Evolutionary conservation across 2,888 invertebrate genomes (phyloP), one percentile per base, ranked within the genome.

Genomic region (Leucophenga montana): DNA sequence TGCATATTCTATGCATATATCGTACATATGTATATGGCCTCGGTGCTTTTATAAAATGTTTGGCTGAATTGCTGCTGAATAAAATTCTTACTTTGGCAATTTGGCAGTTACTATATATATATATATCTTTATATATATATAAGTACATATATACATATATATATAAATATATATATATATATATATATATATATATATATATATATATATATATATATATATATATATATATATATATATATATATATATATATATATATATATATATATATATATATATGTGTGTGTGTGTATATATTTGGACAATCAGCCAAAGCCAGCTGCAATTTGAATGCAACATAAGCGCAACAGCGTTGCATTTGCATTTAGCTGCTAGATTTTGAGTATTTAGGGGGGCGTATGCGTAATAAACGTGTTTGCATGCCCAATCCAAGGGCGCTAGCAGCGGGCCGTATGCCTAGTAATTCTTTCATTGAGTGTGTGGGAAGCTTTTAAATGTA

Each of bases 391-490:
- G 5, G 57, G 57, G 66, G 75, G 76, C 77, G 77, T 77, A 71
- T 77, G 76, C 78, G 78, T 76, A 75, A 77, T 75, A 67, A 50
- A 74, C 53, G 67, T 39, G 27, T 3, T 53, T 59, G n/a, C 50
- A 16, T 53, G 48, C 39, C 14, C 18, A 64, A 46, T 46, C 22
- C 46, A 22, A 48, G 44, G 39, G 39, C 39, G 39, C 11, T 11
- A 39, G 11, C 39, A 8, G 5, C 33, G 2, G n/a, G 57, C 48
- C 67, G 39, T 54, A n/a, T 66, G n/a, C n/a, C 33, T 16, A 59
- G 33, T 59, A 59, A 59, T 59, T 56, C 33, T 14, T 16, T 50
- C 18, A 18, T 1, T 16, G 18, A 11, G 6, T 50, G 46, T 39
- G 39, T 48, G 48, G 48, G 13, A 20, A 53, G 39, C 48, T 31